These are phyloP conservation scores for Apamea monoglypha DNA, from an alignment of 2,888 invertebrate genomes.

Conservation along the genomic window DNA sequence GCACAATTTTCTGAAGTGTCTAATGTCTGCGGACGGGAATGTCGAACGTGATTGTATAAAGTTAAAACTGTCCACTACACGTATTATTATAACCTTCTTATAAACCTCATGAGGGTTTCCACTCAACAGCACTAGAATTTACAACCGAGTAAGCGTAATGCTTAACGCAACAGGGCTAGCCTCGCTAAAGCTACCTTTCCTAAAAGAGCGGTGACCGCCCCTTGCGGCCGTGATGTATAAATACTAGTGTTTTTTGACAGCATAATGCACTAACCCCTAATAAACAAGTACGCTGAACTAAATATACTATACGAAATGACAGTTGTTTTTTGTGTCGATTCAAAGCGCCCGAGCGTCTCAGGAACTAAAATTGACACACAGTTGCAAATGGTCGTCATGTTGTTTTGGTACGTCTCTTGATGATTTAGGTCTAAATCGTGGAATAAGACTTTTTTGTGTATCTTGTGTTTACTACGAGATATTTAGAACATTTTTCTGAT, in stretches of 20 bases:
- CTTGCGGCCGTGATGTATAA: not conserved
- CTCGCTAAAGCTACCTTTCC: not conserved
- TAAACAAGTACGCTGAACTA: too few relatives aligned
- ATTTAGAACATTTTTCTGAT: too few relatives aligned
- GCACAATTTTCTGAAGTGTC: constrained; percentile 69
- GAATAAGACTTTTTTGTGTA: too few relatives aligned
- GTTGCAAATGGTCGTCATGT: too few relatives aligned
- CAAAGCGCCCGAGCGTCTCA: too few relatives aligned
- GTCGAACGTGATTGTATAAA: constrained; percentile 64
- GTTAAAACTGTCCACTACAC: constrained; percentile 54
- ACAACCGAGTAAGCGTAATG: not conserved
- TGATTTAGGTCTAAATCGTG: too few relatives aligned
- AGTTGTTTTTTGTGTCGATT: too few relatives aligned
- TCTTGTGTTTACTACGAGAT: too few relatives aligned
- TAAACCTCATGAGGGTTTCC: not conserved
- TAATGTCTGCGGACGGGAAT: constrained; percentile 78
- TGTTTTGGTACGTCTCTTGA: too few relatives aligned
- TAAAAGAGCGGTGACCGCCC: not conserved
- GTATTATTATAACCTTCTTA: constrained; percentile 38
- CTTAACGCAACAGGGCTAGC: not conserved
- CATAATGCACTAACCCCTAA: too few relatives aligned
- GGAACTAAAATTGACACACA: too few relatives aligned
- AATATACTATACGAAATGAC: too few relatives aligned
- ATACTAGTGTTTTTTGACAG: not conserved
- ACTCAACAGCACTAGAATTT: constrained; percentile 18